phyloP scores from a whole-genome alignment of 2,797 vertebrate species.

The Prunella strophiata region DNA sequence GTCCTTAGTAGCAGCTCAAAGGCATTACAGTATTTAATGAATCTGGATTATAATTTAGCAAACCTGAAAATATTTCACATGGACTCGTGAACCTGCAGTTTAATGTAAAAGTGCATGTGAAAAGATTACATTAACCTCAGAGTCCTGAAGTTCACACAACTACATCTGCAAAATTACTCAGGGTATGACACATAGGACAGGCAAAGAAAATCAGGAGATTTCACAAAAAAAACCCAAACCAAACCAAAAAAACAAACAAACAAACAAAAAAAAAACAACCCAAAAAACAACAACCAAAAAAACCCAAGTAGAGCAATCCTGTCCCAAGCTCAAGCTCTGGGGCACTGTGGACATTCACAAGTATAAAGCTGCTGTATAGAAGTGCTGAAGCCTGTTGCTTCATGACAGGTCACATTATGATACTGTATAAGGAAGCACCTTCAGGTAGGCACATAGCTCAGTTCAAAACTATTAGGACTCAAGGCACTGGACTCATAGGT shows the following conservation, averaged over 20 bases:
- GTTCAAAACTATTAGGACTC: not conserved
- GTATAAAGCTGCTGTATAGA: not conserved
- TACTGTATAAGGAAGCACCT: not conserved
- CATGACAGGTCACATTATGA: not conserved
- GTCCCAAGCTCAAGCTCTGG: not conserved
- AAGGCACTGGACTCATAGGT: too few relatives aligned
- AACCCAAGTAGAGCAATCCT: not conserved
- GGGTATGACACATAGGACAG: not conserved
- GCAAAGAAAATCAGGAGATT: not conserved
- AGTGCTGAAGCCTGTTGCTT: not conserved
- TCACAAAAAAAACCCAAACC: not conserved
- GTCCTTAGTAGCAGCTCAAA: not conserved
- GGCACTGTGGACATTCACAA: not conserved
- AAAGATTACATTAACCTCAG: not conserved
- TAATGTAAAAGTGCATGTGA: not conserved
- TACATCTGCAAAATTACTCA: not conserved
- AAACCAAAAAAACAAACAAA: not conserved
- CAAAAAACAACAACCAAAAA: not conserved
- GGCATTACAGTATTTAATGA: not conserved
- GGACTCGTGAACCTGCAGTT: not conserved
- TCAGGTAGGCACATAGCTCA: not conserved
- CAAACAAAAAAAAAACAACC: too few relatives aligned
- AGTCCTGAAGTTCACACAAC: not conserved
- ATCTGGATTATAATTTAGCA: not conserved
- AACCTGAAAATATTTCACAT: not conserved